phyloP scores from a whole-genome alignment of 2,113 vertebrate species.

The Turdus rufiventris region DNA sequence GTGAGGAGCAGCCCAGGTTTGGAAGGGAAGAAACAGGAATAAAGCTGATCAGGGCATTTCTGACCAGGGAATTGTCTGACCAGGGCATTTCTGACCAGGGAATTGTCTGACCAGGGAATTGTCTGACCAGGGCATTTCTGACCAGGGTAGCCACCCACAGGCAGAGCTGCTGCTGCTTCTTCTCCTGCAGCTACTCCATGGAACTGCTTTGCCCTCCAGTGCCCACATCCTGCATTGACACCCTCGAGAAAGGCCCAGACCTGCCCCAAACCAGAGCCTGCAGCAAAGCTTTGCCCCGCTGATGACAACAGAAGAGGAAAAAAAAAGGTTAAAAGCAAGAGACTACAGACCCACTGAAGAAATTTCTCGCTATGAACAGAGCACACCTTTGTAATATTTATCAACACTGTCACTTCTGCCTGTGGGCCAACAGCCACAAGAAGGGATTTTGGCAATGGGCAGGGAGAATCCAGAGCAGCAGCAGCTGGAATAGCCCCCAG shows the following conservation, averaged over 20 bases:
- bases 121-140: neutral
- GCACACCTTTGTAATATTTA: neutral
- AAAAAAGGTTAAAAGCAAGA: neutral
- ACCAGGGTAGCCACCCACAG: neutral
- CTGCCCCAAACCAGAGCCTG: neutral
- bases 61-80: neutral
- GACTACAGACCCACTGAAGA: neutral
- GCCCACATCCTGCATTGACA: neutral
- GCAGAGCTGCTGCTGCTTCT: neutral
- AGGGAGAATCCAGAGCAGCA: neutral
- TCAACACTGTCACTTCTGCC: neutral
- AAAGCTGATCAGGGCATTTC: neutral
- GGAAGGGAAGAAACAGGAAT: neutral
- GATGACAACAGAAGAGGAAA: neutral
- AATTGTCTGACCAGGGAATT: neutral
- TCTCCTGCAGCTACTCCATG: neutral
- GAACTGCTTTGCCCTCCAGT: constrained; percentile 37
- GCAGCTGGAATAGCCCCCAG: neutral
- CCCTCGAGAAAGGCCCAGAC: accelerated
- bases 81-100: neutral
- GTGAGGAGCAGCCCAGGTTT: neutral
- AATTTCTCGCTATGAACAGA: neutral
- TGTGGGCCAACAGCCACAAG: accelerated
- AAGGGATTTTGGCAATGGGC: neutral
- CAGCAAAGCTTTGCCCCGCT: neutral